Evolutionary conservation across 2,888 invertebrate species (phyloP), one percentile per base, ranked within the genome.

Genomic region (Tipula confusa): DNA sequence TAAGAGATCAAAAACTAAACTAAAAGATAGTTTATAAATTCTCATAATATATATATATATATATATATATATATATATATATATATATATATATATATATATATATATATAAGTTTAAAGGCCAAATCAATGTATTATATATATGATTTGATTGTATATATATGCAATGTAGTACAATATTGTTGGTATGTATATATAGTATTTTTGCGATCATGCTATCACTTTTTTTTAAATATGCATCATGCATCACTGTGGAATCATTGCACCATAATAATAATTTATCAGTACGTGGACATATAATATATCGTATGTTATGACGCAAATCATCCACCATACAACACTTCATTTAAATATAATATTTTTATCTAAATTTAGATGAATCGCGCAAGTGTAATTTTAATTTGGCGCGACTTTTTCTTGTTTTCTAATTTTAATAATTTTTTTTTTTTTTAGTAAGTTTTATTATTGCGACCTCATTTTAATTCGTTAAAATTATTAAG

Each of bases 401-500:
- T 64, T 64, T 64, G 64, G 64, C 64, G 64, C 64, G 64, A 64
- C 64, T 64, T 64, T 64, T 64, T 64, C 9, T 64, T 64, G 18
- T 24, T 9, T 64, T 64, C 64, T 64, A 64, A 64, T 64, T 64
- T 64, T 64, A 64, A 64, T 15, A 36, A 36, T 36, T 43, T 43
- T 43, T 24, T 64, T 24, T 64, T 64, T 64, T 64, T 64, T n/a
- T n/a, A n/a, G n/a, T n/a, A n/a, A 64, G 64, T 64, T 64, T 64
- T 64, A 64, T 64, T 64, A 11, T 24, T 24, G 64, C 64, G 64
- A 24, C 64, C 64, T 64, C 64, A 64, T 64, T 64, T 43, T 64
- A 24, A 64, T 64, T 64, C 24, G 24, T 24, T 43, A 43, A n/a
- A 13, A n/a, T n/a, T n/a, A n/a, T n/a, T n/a, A n/a, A n/a, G n/a